Evolutionary conservation across 1,140 invertebrate genomes (phyloP).

Genomic region (Ylistrum balloti): DNA sequence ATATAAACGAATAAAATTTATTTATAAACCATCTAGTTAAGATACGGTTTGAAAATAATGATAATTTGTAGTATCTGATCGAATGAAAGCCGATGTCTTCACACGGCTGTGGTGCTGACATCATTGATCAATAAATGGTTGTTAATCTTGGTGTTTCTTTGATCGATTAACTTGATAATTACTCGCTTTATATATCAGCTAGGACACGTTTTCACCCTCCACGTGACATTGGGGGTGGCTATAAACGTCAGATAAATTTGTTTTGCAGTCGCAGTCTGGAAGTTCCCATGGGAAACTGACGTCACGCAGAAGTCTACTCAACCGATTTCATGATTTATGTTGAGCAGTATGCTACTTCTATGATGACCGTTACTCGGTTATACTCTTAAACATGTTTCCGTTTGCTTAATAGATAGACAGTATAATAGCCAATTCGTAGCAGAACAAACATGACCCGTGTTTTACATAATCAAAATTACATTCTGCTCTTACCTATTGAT

Average conservation of each 20-base stretch:
- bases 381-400: no score
- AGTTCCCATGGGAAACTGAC: constrained; percentile 24
- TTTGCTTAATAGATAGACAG: no score
- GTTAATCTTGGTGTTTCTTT: background rate
- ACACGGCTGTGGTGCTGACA: no score
- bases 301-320: background rate
- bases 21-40: no score
- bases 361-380: background rate
- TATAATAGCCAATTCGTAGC: no score
- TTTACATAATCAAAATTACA: background rate
- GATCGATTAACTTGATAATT: background rate
- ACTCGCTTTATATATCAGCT: background rate
- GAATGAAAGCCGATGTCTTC: no score
- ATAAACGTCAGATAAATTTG: background rate
- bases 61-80: no score
- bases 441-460: no score
- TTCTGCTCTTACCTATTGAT: no score
- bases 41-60: no score
- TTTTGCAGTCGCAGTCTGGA: background rate
- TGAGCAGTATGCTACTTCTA: background rate
- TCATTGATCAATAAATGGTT: background rate
- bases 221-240: background rate
- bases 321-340: background rate
- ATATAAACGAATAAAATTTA: no score
- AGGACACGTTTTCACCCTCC: background rate